Base-by-base conservation (phyloP, 2,113 vertebrate genomes). In the Patagioenas fasciata region DNA sequence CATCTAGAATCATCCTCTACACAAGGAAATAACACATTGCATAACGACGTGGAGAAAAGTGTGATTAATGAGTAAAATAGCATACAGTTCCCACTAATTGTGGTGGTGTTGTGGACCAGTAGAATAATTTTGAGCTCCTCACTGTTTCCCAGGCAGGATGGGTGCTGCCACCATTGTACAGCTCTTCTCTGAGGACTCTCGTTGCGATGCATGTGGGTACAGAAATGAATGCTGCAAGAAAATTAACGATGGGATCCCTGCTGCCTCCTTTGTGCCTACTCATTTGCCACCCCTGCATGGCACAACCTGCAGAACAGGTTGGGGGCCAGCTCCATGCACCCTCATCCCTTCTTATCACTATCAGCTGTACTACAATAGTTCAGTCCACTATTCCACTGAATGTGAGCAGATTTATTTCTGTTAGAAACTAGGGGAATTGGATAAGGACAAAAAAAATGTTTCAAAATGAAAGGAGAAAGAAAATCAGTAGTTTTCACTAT, bases 121-220 rank as follows among this genome's bases (percentile, higher is more conserved):
- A 42, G 0, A 4, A 6, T 25, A 42, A 66, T 73, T 69, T 51
- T 24, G 34, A 80, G n/a, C 25, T 88, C 13, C 26, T 62, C 8
- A 0, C 36, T 67, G 11, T 69, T 88, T 80, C 56, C 28, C 42
- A 74, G 20, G 2, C 11, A 20, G 28, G 12, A 50, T 23, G 7
- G n/a, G 8, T 57, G 28, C 21, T 80, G 66, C 28, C 57, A 77
- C 44, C 9, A 0, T 31, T 53, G 53, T 31, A 64, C 18, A 38
- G 1, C 2, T 14, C 31, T 50, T 40, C 29, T 53, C 53, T 70
- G 19, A 66, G 40, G n/a, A 36, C 9, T 10, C 21, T 8, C 0
- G 0, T 15, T 66, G 71, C 1, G 10, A 62, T 24, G 47, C 38
- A n/a, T 48, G 51, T 66, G 4, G 40, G 31, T 28, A 78, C 29